Evolutionary conservation across 2,113 vertebrate species (phyloP).

Genomic region (Paradisaea rubra): DNA sequence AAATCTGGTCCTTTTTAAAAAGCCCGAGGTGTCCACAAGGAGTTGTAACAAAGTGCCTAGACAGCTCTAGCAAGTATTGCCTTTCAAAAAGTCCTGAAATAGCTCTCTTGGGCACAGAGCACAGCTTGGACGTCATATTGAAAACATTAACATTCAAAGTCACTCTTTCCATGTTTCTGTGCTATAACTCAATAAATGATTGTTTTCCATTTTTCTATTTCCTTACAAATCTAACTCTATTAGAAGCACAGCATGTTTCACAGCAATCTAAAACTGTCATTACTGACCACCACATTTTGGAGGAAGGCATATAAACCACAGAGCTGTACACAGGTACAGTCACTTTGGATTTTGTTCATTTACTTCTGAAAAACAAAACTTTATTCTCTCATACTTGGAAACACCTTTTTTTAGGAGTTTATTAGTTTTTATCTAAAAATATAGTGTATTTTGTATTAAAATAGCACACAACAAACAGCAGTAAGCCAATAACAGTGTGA

Average conservation of each 20-base stretch:
- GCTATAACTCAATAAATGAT: neutral
- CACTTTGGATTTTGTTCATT: neutral
- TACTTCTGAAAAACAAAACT: neutral
- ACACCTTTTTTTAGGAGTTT: neutral
- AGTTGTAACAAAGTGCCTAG: neutral
- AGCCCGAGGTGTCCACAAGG: neutral
- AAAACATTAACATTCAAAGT: constrained; percentile 22
- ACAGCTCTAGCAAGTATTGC: neutral
- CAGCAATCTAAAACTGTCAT: neutral
- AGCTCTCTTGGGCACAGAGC: neutral
- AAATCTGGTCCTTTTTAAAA: neutral
- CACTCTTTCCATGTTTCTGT: neutral
- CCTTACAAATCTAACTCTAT: constrained; percentile 16
- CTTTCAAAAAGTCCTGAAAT: neutral
- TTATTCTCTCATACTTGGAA: neutral
- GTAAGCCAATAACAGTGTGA: neutral
- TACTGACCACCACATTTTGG: neutral
- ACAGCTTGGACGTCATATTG: neutral
- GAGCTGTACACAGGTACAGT: neutral
- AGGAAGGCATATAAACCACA: neutral
- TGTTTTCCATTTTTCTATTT: constrained; percentile 24
- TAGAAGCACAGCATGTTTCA: constrained; percentile 22
- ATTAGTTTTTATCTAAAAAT: neutral
- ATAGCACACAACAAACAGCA: neutral
- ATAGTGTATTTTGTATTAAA: neutral